A percentile compares a stretch with the other conserved stretches of the same genome.
These are phyloP conservation scores for Montipora capricornis DNA, from an alignment of 64 coral and sea anemone genomes.

Conservation along the genomic window DNA sequence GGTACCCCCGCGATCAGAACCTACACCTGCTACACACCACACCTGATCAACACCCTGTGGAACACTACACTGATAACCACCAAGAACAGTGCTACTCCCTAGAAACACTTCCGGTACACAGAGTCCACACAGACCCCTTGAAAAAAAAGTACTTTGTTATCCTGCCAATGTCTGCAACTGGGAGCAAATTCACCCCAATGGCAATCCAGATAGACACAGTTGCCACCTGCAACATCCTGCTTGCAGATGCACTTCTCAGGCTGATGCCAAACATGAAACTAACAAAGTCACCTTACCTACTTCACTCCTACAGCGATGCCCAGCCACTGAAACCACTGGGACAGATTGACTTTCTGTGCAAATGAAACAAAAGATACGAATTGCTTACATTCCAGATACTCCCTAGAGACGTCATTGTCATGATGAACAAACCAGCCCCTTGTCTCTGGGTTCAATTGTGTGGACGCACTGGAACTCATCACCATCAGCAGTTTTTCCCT, in stretches of 20 bases:
- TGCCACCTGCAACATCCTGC: constrained; percentile 46
- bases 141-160: constrained; percentile 5
- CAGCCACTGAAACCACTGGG: constrained; percentile 17
- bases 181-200: not conserved
- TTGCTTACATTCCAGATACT: constrained; percentile 53
- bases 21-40: not conserved
- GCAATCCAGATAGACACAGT: constrained; percentile 65
- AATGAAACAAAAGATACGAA: constrained; percentile 13
- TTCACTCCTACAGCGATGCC: constrained; percentile 26
- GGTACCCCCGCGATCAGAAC: not conserved
- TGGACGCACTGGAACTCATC: constrained; percentile 37
- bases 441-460: no score
- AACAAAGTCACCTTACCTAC: constrained; percentile 37
- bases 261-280: constrained; percentile 43
- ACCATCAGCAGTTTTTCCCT: constrained; percentile 20
- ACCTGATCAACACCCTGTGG: constrained; percentile 20
- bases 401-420: not conserved
- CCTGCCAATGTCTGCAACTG: constrained; percentile 38
- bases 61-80: not conserved
- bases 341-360: constrained; percentile 42
- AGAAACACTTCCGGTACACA: constrained; percentile 41
- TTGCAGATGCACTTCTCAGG: constrained; percentile 29
- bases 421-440: constrained; percentile 38
- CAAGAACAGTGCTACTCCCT: constrained; percentile 14
- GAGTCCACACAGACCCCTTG: not conserved